Evolutionary conservation across 2,888 invertebrate species (phyloP), one percentile per base, ranked within the genome.

Genomic region (Ormyrus labotus): DNA sequence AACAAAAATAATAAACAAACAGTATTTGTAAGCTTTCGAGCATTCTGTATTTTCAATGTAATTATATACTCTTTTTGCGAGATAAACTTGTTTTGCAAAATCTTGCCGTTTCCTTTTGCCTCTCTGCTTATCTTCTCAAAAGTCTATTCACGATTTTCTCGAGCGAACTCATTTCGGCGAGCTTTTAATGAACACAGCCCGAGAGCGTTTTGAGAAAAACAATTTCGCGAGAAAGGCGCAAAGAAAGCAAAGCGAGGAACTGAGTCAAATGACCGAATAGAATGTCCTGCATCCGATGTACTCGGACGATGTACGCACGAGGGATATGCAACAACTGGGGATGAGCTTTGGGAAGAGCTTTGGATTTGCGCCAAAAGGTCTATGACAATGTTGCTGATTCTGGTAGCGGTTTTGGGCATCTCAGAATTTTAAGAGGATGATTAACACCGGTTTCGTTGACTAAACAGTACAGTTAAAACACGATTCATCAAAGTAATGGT

Each of bases 21-120:
- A 78, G 53, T 75, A 70, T 75, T 80, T 71, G n/a, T 71, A 80
- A 74, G 13, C 47, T 74, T 57, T 9, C 47, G 57, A 69, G 61
- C 2, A 7, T 53, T 60, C 47, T 72, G 11, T 57, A 57, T 53
- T 78, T 67, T 53, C 48, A 68, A 61, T 60, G 50, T 45, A 65
- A 58, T 11, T 60, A n/a, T 13, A 19, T 67, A 45, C 13, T 45
- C 3, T 45, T 9, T 13, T 8, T 5, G n/a, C 6, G 7, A 64
- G 11, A 47, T 11, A 65, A 51, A 78, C 13, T 10, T 73, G 10
- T 48, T 68, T 60, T 61, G 34, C 47, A 48, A 67, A 74, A 34
- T 34, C 34, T 34, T 34, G 34, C 34, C 8, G 11, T 4, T 9
- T 8, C 5, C 19, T 51, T 61, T 60, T 67, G 10, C 48, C 11